A percentile compares a stretch with the other conserved stretches of the same genome.
Evolutionary conservation across 2,888 invertebrate species (phyloP).

Genomic region (Diaperis boleti): DNA sequence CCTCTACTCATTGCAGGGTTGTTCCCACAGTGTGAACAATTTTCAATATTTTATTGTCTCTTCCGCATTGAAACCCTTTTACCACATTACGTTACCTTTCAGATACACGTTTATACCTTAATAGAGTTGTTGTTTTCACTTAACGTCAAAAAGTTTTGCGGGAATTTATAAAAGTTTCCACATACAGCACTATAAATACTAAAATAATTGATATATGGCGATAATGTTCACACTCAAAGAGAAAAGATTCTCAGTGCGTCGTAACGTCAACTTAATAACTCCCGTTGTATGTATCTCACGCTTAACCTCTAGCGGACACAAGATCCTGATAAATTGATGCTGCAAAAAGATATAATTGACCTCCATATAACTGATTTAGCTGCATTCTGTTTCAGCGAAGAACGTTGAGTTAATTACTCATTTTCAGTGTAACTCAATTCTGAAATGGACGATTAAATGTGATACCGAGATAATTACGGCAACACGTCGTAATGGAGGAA

Average conservation of each 20-base stretch:
- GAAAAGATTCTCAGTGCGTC: slow-evolving; percentile 23
- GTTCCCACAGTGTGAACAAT: too few species aligned
- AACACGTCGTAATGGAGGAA: background rate
- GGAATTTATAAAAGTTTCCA: slow-evolving; percentile 27
- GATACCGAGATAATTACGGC: slow-evolving; percentile 21
- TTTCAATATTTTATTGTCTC: too few species aligned
- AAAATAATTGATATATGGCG: slow-evolving; percentile 33
- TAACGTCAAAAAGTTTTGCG: slow-evolving; percentile 10
- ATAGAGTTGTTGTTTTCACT: slow-evolving; percentile 6
- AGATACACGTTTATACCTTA: too few species aligned
- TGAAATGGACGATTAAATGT: slow-evolving; percentile 23
- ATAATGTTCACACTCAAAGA: slow-evolving; percentile 7
- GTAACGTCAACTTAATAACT: slow-evolving; percentile 27
- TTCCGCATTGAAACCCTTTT: too few species aligned
- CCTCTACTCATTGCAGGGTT: too few species aligned
- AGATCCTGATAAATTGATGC: slow-evolving; percentile 50
- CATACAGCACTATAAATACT: slow-evolving; percentile 22
- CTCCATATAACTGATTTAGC: slow-evolving; percentile 38
- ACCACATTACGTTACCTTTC: too few species aligned
- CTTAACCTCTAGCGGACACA: slow-evolving; percentile 42
- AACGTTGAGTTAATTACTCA: slow-evolving; percentile 36
- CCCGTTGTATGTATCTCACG: slow-evolving; percentile 34
- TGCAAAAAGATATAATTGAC: slow-evolving; percentile 45
- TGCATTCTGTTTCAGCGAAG: slow-evolving; percentile 34
- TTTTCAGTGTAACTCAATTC: slow-evolving; percentile 37